Conservation (phyloP, 1,140 invertebrate species). For the Drosophila persimilis region DNA sequence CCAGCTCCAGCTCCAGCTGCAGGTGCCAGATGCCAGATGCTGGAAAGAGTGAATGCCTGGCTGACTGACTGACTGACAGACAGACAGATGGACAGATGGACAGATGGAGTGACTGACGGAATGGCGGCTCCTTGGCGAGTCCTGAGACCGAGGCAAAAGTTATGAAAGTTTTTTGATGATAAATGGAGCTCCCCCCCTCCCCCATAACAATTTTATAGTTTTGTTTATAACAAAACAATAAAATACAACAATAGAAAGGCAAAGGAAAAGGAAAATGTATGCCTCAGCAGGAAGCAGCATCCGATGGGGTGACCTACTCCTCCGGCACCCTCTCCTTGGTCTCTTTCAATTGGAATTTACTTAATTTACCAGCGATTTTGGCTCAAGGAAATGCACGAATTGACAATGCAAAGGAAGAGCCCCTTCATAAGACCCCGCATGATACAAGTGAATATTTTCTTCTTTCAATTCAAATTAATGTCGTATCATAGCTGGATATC, state of each 20-base stretch:
- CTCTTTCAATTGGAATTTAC: constrained; percentile 58
- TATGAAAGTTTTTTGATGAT: constrained; percentile 64
- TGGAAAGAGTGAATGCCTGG: constrained; percentile 37
- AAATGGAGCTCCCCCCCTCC: constrained; percentile 22
- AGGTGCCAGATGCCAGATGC: constrained; percentile 72
- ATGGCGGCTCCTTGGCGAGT: neutral
- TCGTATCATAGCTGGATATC: too few species aligned
- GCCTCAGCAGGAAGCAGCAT: constrained; percentile 1
- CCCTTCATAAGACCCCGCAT: too few species aligned
- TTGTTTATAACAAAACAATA: constrained; percentile 57
- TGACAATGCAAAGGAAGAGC: neutral
- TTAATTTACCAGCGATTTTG: constrained; percentile 68
- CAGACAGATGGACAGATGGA: constrained; percentile 8
- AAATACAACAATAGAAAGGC: constrained; percentile 21
- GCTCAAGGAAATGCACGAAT: neutral
- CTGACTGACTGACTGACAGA: constrained; percentile 11
- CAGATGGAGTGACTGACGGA: constrained; percentile 23
- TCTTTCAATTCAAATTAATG: too few species aligned
- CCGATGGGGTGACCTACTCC: neutral
- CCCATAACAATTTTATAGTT: constrained; percentile 48
- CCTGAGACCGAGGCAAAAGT: constrained; percentile 43
- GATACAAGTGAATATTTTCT: too few species aligned
- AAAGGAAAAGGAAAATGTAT: constrained; percentile 26
- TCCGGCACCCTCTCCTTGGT: neutral
- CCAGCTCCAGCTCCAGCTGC: constrained; percentile 18